These are phyloP conservation scores for Heliothis subflexa DNA, from an alignment of 1,140 invertebrate genomes.

Conservation along the genomic window DNA sequence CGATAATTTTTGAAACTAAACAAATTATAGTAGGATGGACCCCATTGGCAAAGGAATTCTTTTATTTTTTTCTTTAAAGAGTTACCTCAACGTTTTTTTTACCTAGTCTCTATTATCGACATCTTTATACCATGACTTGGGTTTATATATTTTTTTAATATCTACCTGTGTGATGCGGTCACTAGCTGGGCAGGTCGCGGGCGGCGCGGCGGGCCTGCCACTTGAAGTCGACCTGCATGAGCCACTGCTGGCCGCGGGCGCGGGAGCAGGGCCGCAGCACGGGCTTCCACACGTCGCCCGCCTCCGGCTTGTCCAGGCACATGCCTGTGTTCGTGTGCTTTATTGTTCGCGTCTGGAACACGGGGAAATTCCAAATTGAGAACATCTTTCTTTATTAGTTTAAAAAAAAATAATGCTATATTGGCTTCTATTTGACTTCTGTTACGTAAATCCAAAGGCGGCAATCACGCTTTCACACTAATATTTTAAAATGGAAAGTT, in stretches of 20 bases:
- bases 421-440: no score
- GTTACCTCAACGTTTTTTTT: no score
- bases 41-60: background rate
- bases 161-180: conserved; percentile 42
- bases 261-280: conserved; percentile 92
- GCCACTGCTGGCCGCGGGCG: conserved; percentile 94
- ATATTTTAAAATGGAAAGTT: background rate
- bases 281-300: conserved; percentile 91
- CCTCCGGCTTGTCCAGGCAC: conserved; percentile 95
- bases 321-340: conserved; percentile 96
- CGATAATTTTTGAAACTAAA: background rate
- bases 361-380: no score
- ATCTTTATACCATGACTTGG: no score
- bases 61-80: no score
- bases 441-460: background rate
- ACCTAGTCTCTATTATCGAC: no score
- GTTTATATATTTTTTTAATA: background rate
- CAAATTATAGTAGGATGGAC: background rate
- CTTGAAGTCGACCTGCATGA: conserved; percentile 97
- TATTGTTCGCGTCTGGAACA: conserved; percentile 92
- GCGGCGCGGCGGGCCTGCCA: conserved; percentile 91
- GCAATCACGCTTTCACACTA: background rate
- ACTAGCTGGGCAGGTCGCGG: conserved; percentile 67
- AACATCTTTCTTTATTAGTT: no score
- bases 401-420: no score